Base-by-base conservation (phyloP, 2,888 invertebrate genomes). In the Caenorhabditis afra region DNA sequence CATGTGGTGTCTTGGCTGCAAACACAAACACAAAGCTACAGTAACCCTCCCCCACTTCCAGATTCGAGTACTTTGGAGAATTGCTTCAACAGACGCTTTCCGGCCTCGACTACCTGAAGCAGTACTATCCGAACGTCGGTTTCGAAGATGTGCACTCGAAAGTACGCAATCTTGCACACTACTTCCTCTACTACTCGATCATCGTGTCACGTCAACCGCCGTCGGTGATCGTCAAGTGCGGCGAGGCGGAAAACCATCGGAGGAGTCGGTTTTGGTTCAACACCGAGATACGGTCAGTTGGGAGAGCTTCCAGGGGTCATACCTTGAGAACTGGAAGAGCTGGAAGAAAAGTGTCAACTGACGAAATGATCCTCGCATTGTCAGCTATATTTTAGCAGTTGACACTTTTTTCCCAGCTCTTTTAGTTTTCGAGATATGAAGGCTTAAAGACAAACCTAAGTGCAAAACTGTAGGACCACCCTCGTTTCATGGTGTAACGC, bases 51-150 rank as follows among this genome's bases (percentile, higher is more conserved):
- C n/a, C n/a, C n/a, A n/a, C n/a, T n/a, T n/a, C n/a, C 39, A 87
- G 86, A 71, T 89, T 89, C 76, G 89, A 89, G 67, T 89, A 90
- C 64, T 89, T 89, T 65, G 89, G 89, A 12, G 89, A 89, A 59
- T 68, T 89, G 4, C 76, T 89, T 44, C 89, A 89, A 58, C 89
- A 89, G 55, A 90, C 88, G 1, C 67, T 89, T 10, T 86, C 86
- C n/a, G 89, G 89, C 11, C 68, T 89, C 4, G 76, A 79, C 23
- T 87, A 87, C 70, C 64, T 89, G 57, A 82, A 82, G 45, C 87
- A 88, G 44, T 85, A 86, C 70, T 89, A 82, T 77, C 88, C 89
- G 11, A 85, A 83, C 16, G 66, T 82, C 11, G 86, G 88, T 52
- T 88, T 89, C 61, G 87, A 89, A 55, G 88, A 89, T 35, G 82